phyloP scores from a whole-genome alignment of 1,140 invertebrate species.

The Prorops nasuta region DNA sequence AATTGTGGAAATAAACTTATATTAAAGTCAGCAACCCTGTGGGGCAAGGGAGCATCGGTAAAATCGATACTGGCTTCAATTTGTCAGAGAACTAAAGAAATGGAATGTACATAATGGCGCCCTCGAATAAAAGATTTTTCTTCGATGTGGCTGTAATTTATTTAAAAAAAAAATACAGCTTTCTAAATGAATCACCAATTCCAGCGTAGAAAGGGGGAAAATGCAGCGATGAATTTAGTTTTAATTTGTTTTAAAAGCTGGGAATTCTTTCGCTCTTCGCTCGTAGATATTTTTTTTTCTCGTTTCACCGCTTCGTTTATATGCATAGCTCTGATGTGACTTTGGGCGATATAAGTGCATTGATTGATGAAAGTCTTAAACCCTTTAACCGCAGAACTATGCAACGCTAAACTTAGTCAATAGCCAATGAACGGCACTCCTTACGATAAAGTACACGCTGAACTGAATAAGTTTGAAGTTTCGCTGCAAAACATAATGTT shows the following conservation, averaged over 20 bases:
- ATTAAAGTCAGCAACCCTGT: background rate
- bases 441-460: too few species aligned
- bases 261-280: slow-evolving; percentile 13
- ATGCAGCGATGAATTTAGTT: slow-evolving; percentile 14
- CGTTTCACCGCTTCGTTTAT: too few species aligned
- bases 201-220: background rate
- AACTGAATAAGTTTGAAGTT: too few species aligned
- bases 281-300: too few species aligned
- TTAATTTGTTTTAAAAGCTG: slow-evolving; percentile 30
- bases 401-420: too few species aligned
- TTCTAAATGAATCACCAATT: slow-evolving; percentile 10
- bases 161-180: slow-evolving; percentile 20
- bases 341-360: too few species aligned
- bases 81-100: background rate
- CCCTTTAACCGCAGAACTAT: too few species aligned
- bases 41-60: background rate
- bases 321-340: too few species aligned
- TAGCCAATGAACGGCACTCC: too few species aligned
- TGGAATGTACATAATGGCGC: slow-evolving; percentile 15
- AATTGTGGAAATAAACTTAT: slow-evolving; percentile 19
- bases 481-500: too few species aligned
- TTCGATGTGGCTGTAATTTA: slow-evolving; percentile 15
- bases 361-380: too few species aligned
- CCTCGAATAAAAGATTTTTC: slow-evolving; percentile 29
- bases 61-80: slow-evolving; percentile 14